Evolutionary conservation across 2,113 vertebrate species (phyloP), one percentile per base, ranked within the genome.

Genomic region (Gymnocephalus cernua): DNA sequence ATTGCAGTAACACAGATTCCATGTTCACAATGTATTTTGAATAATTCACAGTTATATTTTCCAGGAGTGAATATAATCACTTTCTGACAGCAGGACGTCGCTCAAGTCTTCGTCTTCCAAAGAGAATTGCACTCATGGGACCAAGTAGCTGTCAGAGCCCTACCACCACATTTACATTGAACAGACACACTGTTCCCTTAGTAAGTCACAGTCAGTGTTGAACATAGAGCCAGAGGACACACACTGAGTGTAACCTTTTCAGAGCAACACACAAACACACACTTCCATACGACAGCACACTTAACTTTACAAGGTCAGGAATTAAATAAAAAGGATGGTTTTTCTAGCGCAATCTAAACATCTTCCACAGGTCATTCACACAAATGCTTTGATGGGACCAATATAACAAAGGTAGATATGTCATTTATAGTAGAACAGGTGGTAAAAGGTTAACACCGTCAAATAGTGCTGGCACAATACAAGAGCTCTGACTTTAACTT

Each of bases 261-360:
- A 74, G 15, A 48, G 44, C n/a, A 74, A 65, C 21, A 82, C 82
- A 73, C 56, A 25, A 35, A 76, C 38, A 78, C 48, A 78, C 64
- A 75, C 71, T 78, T 84, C 44, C 81, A 70, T 77, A 88, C 12
- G 3, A 67, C 48, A 44, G 76, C 79, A 80, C 71, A 79, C 77
- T 88, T 90, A 84, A 85, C 87, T 91, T 84, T 89, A 89, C 84
- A 90, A 86, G 87, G 84, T 21, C 58, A 54, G 79, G 81, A 83
- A 73, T 76, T 51, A 81, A 85, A 62, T 15, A 61, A 70, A 77
- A 68, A 70, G 19, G 48, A 45, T 53, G 27, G 10, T 59, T 82
- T 80, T 90, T 64, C 56, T 63, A 61, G 53, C 61, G 74, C 6
- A 78, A 47, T 73, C 70, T 51, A 77, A 88, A 83, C 27, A 75